phyloP scores from a whole-genome alignment of 2,113 vertebrate genomes.

The Limnothrissa miodon region DNA sequence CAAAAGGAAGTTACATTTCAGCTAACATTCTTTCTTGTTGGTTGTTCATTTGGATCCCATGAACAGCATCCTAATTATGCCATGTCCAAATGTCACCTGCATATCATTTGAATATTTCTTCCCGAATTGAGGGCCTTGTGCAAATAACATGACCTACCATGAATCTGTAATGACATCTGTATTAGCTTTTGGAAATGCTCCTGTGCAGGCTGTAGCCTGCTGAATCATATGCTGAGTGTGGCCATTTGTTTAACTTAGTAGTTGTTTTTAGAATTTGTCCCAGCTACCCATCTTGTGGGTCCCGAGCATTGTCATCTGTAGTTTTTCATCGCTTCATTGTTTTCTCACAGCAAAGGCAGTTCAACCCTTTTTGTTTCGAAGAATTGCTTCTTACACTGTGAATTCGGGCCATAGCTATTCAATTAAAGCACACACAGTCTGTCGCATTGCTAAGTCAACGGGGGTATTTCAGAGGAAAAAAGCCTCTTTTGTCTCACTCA shows the following conservation, averaged over 20 bases:
- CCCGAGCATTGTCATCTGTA: neutral
- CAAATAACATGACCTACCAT: neutral
- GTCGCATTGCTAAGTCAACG: neutral
- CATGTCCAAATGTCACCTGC: conserved; percentile 9
- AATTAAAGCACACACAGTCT: neutral
- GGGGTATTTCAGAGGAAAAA: neutral
- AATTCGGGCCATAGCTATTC: neutral
- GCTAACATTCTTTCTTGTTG: neutral
- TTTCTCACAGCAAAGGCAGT: neutral
- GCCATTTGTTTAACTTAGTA: neutral
- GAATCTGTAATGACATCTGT: neutral
- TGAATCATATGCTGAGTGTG: neutral
- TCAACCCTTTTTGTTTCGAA: neutral
- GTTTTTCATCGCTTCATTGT: neutral
- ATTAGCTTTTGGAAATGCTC: neutral
- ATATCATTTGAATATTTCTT: neutral
- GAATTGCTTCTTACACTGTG: neutral
- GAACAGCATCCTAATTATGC: neutral
- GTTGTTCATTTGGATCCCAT: neutral
- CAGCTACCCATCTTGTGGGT: neutral
- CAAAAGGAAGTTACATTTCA: neutral
- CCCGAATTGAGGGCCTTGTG: neutral
- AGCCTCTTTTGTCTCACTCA: neutral
- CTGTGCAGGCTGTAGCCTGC: neutral
- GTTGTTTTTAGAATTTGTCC: neutral